Evolutionary conservation across 35 echinoderm and acorn worm genomes (phyloP), one percentile per base, ranked within the genome.

Genomic region (Holothuria glaberrima): DNA sequence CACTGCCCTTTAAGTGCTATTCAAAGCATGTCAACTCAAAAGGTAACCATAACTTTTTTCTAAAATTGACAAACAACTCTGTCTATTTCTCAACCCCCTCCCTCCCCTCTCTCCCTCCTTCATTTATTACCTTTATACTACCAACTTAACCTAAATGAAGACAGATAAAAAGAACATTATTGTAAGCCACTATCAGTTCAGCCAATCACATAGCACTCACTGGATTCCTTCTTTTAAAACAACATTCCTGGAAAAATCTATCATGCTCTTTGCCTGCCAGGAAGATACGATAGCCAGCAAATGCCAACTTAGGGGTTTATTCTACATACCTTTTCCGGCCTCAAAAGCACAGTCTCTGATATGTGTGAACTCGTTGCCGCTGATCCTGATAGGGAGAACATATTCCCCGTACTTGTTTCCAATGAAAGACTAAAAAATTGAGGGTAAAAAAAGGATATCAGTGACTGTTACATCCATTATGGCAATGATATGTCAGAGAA

Each of bases 271-370:
- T 36, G 46, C 32, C 46, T 78, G 28, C 10, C 10, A 78, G 74
- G 9, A 78, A 78, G 32, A 50, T 36, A 13, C 33, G 4, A 10
- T 18, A 44, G n/a, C 74, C 33, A 78, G 5, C 46, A 50, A 44
- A 17, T 78, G 22, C 2, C 2, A 78, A 50, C 12, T 16, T 3
- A 78, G 22, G 17, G 30, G 5, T 41, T 16, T 19, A 18, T 27
- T 57, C 31, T 25, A 35, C 45, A 4, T 95, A 98, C 95, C 92
- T 94, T 94, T 98, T 5, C 95, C 95, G 35, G 95, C 92, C 68
- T 98, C 95, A 87, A 98, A 98, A 28, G 95, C 95, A 83, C 95
- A 98, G 59, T 98, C 95, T 71, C 92, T 50, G 50, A 98, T 98
- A 30, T 98, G 95, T 38, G 93, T 92, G 81, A 94, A 98, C 75